Evolutionary conservation across 2,888 invertebrate genomes (phyloP), one percentile per base, ranked within the genome.

Genomic region (Apeira syringaria): DNA sequence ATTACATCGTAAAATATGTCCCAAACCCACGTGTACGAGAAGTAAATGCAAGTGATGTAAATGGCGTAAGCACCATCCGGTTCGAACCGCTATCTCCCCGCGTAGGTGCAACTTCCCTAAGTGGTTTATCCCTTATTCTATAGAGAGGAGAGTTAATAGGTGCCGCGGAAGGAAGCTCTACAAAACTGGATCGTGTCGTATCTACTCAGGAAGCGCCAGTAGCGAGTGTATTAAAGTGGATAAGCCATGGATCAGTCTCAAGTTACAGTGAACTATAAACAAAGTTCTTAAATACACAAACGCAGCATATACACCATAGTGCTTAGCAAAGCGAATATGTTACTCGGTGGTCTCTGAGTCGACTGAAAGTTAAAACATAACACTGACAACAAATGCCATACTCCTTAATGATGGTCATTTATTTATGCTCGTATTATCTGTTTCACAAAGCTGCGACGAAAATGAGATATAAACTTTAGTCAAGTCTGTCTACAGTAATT

Each of bases 101-200:
- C 64, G 60, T 68, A 68, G 68, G 63, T 63, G 64, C 60, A 59
- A 74, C 73, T 72, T 79, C 77, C 72, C 68, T 79, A 74, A 85
- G 81, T 80, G 76, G 74, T 73, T 79, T 75, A 82, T 78, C 77
- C 78, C 73, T 69, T 79, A 74, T 75, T 68, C 72, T 64, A 64
- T 57, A 47, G 37, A 45, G 10, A 26, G 33, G 32, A 63, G 61
- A 58, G 57, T 63, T 66, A 66, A 66, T 63, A 64, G 63, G 51
- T 52, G 64, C 68, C 64, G 58, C 75, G 85, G 81, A 86, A 84
- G 87, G 86, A 87, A 87, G 85, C 83, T 75, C 75, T 81, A 82
- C 72, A 80, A 73, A 60, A 58, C 58, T 64, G 69, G 68, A 72
- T 73, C 74, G 68, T 68, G 61, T 65, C 68, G 55, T 88, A 85